A percentile compares a stretch with the other conserved stretches of the same genome.
phyloP scores from a whole-genome alignment of 2,113 vertebrate species.

The Xiphorhynchus elegans region DNA sequence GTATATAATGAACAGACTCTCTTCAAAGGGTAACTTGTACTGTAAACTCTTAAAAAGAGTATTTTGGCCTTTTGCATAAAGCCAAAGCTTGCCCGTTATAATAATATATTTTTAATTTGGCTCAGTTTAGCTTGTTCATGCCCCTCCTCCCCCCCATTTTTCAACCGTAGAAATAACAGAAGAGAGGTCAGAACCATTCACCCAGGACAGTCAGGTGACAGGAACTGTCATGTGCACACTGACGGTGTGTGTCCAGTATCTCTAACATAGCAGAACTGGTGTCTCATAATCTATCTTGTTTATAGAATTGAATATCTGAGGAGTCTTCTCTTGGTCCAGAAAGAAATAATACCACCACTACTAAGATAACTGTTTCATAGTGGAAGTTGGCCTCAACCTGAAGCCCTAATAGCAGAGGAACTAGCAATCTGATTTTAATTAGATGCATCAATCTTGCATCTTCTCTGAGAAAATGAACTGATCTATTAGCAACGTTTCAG shows the following conservation, averaged over 20 bases:
- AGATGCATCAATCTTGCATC: neutral
- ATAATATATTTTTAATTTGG: neutral
- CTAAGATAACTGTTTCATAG: neutral
- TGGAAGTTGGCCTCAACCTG: neutral
- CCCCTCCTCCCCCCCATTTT: neutral
- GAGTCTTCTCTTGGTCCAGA: neutral
- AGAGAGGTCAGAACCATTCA: neutral
- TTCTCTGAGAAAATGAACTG: neutral
- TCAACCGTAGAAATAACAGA: neutral
- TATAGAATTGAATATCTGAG: neutral
- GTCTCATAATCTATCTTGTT: neutral
- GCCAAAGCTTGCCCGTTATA: neutral
- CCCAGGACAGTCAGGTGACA: accelerated
- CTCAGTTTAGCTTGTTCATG: neutral
- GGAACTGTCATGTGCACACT: neutral
- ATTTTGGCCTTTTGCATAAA: neutral
- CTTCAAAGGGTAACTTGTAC: neutral
- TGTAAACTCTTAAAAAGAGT: neutral
- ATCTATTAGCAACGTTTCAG: neutral
- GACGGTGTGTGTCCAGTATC: neutral
- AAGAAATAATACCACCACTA: neutral
- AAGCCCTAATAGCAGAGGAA: neutral
- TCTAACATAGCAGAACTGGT: neutral
- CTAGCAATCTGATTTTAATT: neutral
- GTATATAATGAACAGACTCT: neutral